These are phyloP conservation scores for Ypsolopha sequella DNA, from an alignment of 2,888 invertebrate species.

Conservation along the genomic window DNA sequence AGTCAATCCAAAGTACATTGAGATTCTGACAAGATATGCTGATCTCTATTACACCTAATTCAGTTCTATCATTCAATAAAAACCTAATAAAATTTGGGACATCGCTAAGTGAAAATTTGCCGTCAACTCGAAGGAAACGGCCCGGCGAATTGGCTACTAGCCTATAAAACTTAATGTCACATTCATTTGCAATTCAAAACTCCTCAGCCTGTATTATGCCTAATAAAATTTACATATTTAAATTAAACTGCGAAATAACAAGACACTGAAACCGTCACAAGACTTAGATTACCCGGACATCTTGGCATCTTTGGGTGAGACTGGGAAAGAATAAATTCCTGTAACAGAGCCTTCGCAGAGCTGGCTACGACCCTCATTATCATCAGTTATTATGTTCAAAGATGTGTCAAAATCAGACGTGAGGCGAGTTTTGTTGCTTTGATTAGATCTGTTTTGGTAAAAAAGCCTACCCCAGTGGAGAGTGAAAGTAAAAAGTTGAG, in stretches of 20 bases:
- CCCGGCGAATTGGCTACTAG: constrained; percentile 64
- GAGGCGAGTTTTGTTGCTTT: too few relatives aligned
- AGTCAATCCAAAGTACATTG: too few relatives aligned
- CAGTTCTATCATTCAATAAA: constrained; percentile 7
- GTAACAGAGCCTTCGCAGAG: not conserved
- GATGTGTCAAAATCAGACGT: too few relatives aligned
- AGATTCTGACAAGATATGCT: too few relatives aligned
- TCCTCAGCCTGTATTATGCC: constrained; percentile 66
- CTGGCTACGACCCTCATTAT: not conserved
- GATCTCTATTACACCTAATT: too few relatives aligned
- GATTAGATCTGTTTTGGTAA: too few relatives aligned
- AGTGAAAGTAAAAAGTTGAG: too few relatives aligned
- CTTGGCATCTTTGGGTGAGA: constrained; percentile 18
- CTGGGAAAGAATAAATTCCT: constrained; percentile 12
- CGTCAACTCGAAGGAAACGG: constrained; percentile 52
- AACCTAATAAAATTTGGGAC: constrained; percentile 27
- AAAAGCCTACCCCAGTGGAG: too few relatives aligned
- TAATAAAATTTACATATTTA: constrained; percentile 72
- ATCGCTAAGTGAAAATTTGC: constrained; percentile 58
- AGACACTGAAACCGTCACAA: constrained; percentile 53
- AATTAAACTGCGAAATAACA: constrained; percentile 69
- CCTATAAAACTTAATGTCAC: constrained; percentile 68
- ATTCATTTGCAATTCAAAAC: constrained; percentile 70
- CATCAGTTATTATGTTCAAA: not conserved
- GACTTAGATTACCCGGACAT: constrained; percentile 41